Conservation (phyloP, 2,113 vertebrate species). For the Ascaphus truei region DNA sequence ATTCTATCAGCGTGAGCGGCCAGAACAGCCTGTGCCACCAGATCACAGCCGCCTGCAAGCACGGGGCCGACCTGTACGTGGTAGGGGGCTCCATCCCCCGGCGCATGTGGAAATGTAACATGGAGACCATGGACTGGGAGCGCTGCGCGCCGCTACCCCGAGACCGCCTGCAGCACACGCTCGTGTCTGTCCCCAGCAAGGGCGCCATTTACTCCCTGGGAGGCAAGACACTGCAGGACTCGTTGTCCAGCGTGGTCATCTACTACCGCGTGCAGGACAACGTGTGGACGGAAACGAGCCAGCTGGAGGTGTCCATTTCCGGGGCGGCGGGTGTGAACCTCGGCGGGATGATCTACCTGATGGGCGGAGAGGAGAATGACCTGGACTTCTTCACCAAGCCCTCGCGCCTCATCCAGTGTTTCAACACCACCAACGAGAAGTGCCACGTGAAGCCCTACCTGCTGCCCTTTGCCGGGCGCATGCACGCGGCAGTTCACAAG, state of each 20-base stretch:
- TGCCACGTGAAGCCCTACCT: constrained; percentile 91
- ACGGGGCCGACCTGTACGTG: constrained; percentile 89
- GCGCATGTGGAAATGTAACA: constrained; percentile 99
- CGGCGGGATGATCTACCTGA: constrained; percentile 89
- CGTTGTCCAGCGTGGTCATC: constrained; percentile 90
- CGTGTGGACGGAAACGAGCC: constrained; percentile 92
- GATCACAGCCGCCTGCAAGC: constrained; percentile 96
- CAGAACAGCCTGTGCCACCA: constrained; percentile 97
- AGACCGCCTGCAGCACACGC: constrained; percentile 92
- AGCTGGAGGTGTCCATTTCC: constrained; percentile 89
- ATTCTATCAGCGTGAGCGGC: constrained; percentile 88
- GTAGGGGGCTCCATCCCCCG: constrained; percentile 95
- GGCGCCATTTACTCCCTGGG: constrained; percentile 93
- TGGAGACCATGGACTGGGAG: constrained; percentile 97
- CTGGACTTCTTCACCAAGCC: constrained; percentile 98
- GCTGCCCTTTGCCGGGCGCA: constrained; percentile 88
- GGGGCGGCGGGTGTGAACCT: constrained; percentile 92
- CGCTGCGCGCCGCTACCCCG: constrained; percentile 91
- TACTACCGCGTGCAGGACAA: constrained; percentile 94
- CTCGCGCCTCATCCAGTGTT: constrained; percentile 95
- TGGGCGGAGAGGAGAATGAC: constrained; percentile 95
- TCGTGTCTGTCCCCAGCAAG: constrained; percentile 84
- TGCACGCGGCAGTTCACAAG: constrained; percentile 95
- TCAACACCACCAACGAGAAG: constrained; percentile 84
- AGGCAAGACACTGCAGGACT: constrained; percentile 93